phyloP scores from a whole-genome alignment of 2,797 vertebrate genomes.

The Sebastes iracundus region DNA sequence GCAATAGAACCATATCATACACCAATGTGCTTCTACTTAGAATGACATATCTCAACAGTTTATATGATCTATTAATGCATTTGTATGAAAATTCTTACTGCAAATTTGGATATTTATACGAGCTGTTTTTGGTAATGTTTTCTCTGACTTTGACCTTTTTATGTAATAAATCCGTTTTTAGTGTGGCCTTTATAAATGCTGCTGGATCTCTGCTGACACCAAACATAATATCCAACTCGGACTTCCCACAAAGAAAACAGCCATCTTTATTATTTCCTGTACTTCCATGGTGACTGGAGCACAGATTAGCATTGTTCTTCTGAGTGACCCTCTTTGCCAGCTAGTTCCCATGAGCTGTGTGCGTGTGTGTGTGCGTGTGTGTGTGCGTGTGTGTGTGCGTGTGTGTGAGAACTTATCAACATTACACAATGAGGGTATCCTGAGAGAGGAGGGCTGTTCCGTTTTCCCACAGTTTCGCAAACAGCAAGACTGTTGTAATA shows the following conservation, averaged over 20 bases:
- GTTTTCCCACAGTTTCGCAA: constrained; percentile 73
- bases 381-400: constrained; percentile 27
- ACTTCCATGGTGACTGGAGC: constrained; percentile 54
- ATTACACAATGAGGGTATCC: constrained; percentile 72
- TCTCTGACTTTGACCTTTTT: constrained; percentile 42
- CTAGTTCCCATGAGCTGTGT: constrained; percentile 73
- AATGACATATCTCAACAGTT: constrained; percentile 23
- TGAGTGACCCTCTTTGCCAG: constrained; percentile 60
- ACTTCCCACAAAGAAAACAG: constrained; percentile 53
- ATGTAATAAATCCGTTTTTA: constrained; percentile 59
- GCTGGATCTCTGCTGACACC: constrained; percentile 32
- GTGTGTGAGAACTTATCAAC: constrained; percentile 34
- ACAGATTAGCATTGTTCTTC: constrained; percentile 73
- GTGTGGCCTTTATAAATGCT: constrained; percentile 28
- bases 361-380: constrained; percentile 29
- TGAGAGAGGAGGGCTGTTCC: constrained; percentile 64
- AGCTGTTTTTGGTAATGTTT: constrained; percentile 43
- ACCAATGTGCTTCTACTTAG: constrained; percentile 54
- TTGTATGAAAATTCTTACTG: constrained; percentile 50
- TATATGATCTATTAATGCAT: constrained; percentile 24
- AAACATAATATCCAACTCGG: constrained; percentile 35
- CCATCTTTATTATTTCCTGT: constrained; percentile 73
- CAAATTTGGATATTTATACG: constrained; percentile 55
- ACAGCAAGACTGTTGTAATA: constrained; percentile 29
- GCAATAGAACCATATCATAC: constrained; percentile 27